Evolutionary conservation across 2,888 invertebrate species (phyloP).

Genomic region (Charanyca ferruginea): DNA sequence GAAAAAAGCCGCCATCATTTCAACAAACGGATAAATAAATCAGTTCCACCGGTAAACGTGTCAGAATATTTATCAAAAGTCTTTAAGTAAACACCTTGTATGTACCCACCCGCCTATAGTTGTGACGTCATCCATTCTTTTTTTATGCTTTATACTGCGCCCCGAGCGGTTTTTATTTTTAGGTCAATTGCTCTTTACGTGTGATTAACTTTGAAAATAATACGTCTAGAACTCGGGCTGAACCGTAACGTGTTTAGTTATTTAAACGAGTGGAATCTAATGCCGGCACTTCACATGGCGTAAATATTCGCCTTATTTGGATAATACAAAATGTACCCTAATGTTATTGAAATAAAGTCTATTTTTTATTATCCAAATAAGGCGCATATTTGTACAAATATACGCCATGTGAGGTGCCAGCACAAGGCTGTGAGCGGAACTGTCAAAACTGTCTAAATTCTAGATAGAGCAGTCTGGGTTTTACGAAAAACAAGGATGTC

Average conservation of each 20-base stretch:
- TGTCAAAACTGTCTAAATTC: too few relatives aligned
- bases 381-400: too few relatives aligned
- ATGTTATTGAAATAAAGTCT: too few relatives aligned
- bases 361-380: too few relatives aligned
- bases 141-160: conserved; percentile 45
- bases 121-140: conserved; percentile 41
- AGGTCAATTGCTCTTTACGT: conserved; percentile 65
- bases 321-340: too few relatives aligned
- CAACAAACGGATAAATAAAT: conserved; percentile 27
- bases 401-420: too few relatives aligned
- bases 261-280: background rate
- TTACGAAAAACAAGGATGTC: too few relatives aligned
- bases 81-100: conserved; percentile 43
- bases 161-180: conserved; percentile 58
- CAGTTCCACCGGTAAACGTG: conserved; percentile 30
- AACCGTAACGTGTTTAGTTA: background rate
- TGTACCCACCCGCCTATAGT: conserved; percentile 5
- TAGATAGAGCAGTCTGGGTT: too few relatives aligned
- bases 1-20: background rate
- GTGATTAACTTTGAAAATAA: conserved; percentile 54
- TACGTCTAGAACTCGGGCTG: conserved; percentile 6
- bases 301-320: too few relatives aligned
- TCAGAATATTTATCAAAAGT: conserved; percentile 44
- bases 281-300: too few relatives aligned
- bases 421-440: too few relatives aligned